Evolutionary conservation across 2,797 vertebrate species (phyloP), one percentile per base, ranked within the genome.

Genomic region (Alosa sapidissima): DNA sequence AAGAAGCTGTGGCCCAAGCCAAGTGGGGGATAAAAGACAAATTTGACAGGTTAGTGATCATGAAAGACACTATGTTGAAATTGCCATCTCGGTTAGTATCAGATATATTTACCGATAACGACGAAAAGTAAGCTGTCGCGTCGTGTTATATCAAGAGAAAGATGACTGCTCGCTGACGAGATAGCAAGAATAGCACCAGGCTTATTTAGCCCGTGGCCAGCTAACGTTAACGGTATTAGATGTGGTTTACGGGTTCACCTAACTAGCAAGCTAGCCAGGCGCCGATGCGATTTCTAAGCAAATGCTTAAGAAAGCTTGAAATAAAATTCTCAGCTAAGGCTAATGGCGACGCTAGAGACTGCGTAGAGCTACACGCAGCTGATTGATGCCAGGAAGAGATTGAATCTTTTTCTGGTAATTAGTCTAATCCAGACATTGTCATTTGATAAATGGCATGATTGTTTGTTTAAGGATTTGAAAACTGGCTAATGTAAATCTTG

Each of bases 11-110:
- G 91, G 94, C 94, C 94, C 93, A 92, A 93, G 88, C 89, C 88
- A 91, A 90, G 87, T 88, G 91, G 90, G 91, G 92, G 93, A 93
- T 93, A 94, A 94, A 85, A 82, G 89, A 91, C 90, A 87, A 85
- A 92, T 90, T 93, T 93, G 92, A 95, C 93, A 95, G 95, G 95
- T 95, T 87, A 92, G 91, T 91, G 9, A 24, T 5, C 49, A 3
- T 52, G 24, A 49, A 85, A 83, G 51, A 81, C 83, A 49, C 28
- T 16, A 0, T 1, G 52, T 84, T 82, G 75, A 78, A 45, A 36
- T 19, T 78, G 36, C 19, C 41, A 45, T 78, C 5, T 47, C 14
- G 10, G 72, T 47, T 41, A 78, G 36, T 78, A 19, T 19, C 16
- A 47, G 36, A 47, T 19, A 45, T 21, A 21, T 45, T 16, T 41